phyloP scores from a whole-genome alignment of 2,888 invertebrate genomes.

The Drosophila fulvimacula region DNA sequence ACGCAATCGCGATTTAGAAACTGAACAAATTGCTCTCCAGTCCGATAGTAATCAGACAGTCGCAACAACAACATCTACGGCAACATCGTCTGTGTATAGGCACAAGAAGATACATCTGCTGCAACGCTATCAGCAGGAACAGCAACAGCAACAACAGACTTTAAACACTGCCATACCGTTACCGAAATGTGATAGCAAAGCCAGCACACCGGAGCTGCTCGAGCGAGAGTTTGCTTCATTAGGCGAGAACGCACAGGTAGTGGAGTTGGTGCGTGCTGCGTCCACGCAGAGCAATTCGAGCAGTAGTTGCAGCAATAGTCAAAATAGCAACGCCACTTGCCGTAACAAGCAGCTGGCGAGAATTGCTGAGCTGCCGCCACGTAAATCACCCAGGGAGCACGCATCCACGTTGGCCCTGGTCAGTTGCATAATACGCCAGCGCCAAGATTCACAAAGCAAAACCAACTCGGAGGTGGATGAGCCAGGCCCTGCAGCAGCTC shows the following conservation, averaged over 20 bases:
- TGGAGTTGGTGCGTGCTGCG: conserved; percentile 66
- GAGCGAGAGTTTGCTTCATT: conserved; percentile 68
- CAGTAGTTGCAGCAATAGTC: conserved; percentile 75
- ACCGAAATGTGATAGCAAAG: conserved; percentile 78
- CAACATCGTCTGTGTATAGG: conserved; percentile 59
- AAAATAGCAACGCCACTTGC: conserved; percentile 62
- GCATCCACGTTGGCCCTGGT: conserved; percentile 94
- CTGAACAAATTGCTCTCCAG: conserved; percentile 19
- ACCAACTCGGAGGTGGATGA: conserved; percentile 82
- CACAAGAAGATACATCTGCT: conserved; percentile 80
- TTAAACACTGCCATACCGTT: conserved; percentile 46
- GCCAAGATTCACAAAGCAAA: conserved; percentile 82
- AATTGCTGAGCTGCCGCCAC: conserved; percentile 85
- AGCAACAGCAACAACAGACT: conserved; percentile 61
- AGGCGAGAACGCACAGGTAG: conserved; percentile 47
- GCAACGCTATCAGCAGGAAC: conserved; percentile 80
- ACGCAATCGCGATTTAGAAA: conserved; percentile 36
- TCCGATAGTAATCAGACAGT: conserved; percentile 29
- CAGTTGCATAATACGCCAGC: conserved; percentile 87
- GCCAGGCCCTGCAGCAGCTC: conserved; percentile 40
- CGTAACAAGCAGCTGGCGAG: conserved; percentile 80
- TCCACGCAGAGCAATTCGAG: conserved; percentile 77
- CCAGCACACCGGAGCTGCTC: conserved; percentile 73
- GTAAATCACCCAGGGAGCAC: conserved; percentile 95
- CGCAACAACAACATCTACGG: conserved; percentile 21